Evolutionary conservation across 2,113 vertebrate species (phyloP).

Genomic region (Aythya baeri): DNA sequence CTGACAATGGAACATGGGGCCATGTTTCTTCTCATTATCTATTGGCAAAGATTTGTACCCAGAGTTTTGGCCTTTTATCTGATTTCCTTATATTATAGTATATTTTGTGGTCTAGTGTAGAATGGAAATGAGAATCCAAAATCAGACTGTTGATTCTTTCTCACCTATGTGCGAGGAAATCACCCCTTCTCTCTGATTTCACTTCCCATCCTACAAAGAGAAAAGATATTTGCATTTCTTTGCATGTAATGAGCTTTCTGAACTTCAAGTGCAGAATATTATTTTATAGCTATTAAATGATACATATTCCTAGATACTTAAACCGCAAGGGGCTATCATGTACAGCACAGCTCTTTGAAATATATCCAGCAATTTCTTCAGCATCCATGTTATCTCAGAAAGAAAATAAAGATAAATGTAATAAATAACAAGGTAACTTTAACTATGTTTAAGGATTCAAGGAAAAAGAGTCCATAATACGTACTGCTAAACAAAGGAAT

Average conservation of each 20-base stretch:
- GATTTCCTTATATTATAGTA: not conserved
- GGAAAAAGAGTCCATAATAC: accelerated
- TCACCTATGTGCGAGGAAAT: not conserved
- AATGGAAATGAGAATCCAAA: not conserved
- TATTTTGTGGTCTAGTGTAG: not conserved
- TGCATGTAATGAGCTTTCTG: not conserved
- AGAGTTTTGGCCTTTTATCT: not conserved
- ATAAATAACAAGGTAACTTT: not conserved
- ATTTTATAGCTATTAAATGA: not conserved
- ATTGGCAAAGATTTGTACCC: not conserved
- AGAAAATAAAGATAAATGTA: not conserved
- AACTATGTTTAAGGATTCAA: not conserved
- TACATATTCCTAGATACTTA: not conserved
- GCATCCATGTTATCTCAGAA: not conserved
- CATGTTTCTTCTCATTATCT: accelerated
- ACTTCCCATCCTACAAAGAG: not conserved
- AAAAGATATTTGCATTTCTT: not conserved
- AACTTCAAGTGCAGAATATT: not conserved
- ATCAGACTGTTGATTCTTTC: not conserved
- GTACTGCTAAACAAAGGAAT: not conserved
- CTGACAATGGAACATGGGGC: not conserved
- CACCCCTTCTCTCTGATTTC: not conserved
- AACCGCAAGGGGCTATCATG: not conserved
- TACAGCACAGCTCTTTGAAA: not conserved
- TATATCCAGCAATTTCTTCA: not conserved